Conservation (phyloP, 2,888 invertebrate species). For the Chloroclystis v-ata region DNA sequence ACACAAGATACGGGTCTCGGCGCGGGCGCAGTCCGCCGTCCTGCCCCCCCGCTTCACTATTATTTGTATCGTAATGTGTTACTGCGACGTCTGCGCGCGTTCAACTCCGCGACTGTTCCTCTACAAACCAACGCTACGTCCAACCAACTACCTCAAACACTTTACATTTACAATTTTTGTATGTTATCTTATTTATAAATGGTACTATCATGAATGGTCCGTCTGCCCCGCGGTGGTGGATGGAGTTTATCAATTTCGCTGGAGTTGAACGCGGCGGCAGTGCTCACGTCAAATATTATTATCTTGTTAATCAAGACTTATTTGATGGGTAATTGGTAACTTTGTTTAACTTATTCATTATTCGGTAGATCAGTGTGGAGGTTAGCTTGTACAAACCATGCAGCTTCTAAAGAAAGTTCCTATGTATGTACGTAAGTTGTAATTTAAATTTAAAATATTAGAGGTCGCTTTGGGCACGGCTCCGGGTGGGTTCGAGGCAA, state of each 20-base stretch:
- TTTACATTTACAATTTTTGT: neutral
- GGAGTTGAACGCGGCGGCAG: conserved; percentile 37
- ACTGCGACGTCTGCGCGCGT: conserved; percentile 46
- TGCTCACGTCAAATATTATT: conserved; percentile 41
- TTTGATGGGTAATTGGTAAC: conserved; percentile 58
- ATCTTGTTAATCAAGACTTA: conserved; percentile 62
- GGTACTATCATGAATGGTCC: neutral
- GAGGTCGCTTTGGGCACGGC: conserved; percentile 60
- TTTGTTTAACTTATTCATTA: conserved; percentile 69
- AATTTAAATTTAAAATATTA: conserved; percentile 69
- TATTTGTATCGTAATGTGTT: conserved; percentile 69
- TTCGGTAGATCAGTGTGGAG: conserved; percentile 75
- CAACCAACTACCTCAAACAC: conserved; percentile 23
- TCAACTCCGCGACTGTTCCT: conserved; percentile 42
- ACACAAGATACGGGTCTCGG: conserved; percentile 67
- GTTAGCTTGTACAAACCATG: conserved; percentile 78
- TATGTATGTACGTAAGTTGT: conserved; percentile 78
- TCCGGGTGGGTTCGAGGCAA: conserved; percentile 39
- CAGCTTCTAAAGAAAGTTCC: conserved; percentile 79
- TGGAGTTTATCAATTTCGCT: conserved; percentile 7
- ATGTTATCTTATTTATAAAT: too few species aligned
- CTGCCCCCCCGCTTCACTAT: conserved; percentile 46
- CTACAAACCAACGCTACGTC: neutral
- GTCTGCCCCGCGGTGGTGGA: too few species aligned
- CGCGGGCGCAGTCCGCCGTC: conserved; percentile 56